Evolutionary conservation across 2,888 invertebrate species (phyloP).

Genomic region (Malthinus seriepunctatus): DNA sequence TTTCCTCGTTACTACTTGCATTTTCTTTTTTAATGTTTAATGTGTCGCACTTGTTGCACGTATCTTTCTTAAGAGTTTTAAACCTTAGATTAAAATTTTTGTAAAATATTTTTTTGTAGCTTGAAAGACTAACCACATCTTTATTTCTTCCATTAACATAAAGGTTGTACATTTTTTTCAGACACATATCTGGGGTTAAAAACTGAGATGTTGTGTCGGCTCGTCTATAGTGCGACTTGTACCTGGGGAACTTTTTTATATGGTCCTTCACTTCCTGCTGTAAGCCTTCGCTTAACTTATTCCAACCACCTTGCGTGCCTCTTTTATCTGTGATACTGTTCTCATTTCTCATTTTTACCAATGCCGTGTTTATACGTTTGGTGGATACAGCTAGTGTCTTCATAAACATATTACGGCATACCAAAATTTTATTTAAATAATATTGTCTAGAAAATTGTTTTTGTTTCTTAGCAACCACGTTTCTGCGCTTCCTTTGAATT

Average conservation of each 20-base stretch:
- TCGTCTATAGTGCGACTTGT: neutral
- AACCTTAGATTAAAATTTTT: slow-evolving; percentile 6
- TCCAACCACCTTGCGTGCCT: neutral
- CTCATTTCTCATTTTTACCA: neutral
- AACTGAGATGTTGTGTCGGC: neutral
- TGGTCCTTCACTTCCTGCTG: neutral
- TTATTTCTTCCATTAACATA: slow-evolving; percentile 13
- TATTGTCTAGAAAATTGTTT: neutral
- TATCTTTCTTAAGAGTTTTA: slow-evolving; percentile 17
- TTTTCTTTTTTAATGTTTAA: slow-evolving; percentile 8
- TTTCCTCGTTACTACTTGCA: slow-evolving; percentile 3
- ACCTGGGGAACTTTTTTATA: neutral
- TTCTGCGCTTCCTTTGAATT: neutral
- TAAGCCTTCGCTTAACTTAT: neutral
- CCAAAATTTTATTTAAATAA: neutral
- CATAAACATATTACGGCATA: neutral
- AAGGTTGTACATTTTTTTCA: slow-evolving; percentile 29
- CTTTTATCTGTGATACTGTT: neutral
- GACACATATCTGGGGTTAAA: neutral
- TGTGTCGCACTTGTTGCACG: slow-evolving; percentile 13
- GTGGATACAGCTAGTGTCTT: neutral
- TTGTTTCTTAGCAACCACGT: neutral
- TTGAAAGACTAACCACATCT: slow-evolving; percentile 19
- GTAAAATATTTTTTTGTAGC: slow-evolving; percentile 8
- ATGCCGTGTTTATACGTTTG: neutral